Evolutionary conservation across 1,140 invertebrate species (phyloP).

Genomic region (Dreissena rostriformis): DNA sequence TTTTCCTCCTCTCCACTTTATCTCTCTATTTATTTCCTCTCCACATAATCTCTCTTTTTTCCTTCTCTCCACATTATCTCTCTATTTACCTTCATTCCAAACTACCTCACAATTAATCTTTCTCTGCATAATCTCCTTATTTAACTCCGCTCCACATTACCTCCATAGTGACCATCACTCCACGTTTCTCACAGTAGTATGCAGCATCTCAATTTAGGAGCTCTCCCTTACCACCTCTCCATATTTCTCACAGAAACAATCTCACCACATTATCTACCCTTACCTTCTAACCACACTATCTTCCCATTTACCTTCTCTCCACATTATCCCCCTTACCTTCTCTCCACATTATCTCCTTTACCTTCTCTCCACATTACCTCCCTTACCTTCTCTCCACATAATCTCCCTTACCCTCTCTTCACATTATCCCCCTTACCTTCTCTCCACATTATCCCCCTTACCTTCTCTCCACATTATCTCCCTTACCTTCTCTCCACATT

Average conservation of each 20-base stretch:
- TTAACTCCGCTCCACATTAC: slow-evolving; percentile 77
- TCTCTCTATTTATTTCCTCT: no score
- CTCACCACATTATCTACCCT: no score
- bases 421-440: slow-evolving; percentile 95
- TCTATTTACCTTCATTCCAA: background rate
- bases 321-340: slow-evolving; percentile 98
- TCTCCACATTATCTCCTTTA: no score
- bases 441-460: slow-evolving; percentile 98
- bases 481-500: no score
- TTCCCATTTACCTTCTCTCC: slow-evolving; percentile 94
- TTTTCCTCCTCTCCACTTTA: no score
- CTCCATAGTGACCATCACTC: slow-evolving; percentile 87
- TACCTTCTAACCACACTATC: no score
- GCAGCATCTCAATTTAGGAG: slow-evolving; percentile 98
- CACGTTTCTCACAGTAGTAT: slow-evolving; percentile 99
- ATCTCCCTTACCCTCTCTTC: slow-evolving; percentile 93
- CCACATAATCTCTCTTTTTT: no score
- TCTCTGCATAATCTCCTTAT: slow-evolving; percentile 98
- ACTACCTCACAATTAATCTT: no score
- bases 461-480: no score
- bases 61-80: background rate
- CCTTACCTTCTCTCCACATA: no score
- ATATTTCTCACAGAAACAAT: no score
- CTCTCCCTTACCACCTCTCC: slow-evolving; percentile 95
- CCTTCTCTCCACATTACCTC: slow-evolving; percentile 99